Evolutionary conservation across 2,888 invertebrate genomes (phyloP), one percentile per base, ranked within the genome.

Genomic region (Spicauda simplicius): DNA sequence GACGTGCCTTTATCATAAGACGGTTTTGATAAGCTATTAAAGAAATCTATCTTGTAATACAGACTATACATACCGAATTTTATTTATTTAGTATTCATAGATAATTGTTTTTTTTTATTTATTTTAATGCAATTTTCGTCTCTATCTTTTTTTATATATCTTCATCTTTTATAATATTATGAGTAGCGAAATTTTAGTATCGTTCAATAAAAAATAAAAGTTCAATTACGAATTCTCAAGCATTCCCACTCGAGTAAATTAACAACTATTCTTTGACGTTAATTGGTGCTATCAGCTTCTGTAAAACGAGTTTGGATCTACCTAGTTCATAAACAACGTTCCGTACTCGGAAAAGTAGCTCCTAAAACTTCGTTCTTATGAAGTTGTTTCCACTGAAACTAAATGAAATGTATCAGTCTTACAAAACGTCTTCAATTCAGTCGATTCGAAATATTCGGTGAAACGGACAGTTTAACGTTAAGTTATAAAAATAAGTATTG

Each of bases 261-360:
- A 82, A 79, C 76, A 72, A 79, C 77, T 80, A 80, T 77, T 79
- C 80, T 74, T 77, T 78, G 72, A 76, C 73, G 77, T 79, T 86
- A 89, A 88, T 88, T 87, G 84, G 76, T 77, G 79, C 83, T 88
- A 90, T 89, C 88, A 81, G 84, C 82, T 81, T 83, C 79, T 77
- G 77, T 77, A 82, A 86, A 90, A 90, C 90, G 71, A 79, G 87
- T 90, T 88, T 84, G 74, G 75, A 79, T 77, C 78, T 71, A 80
- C 80, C 77, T 80, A 80, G 67, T 69, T 72, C 54, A 58, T 25
- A 25, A 25, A 25, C 25, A 45, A 41, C n/a, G 25, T 58, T 55
- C 50, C 37, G 61, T 53, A 62, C 63, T 71, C 73, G 55, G 77
- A 25, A 84, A 83, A 82, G 65, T 77, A 69, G 69, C 66, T 78